A percentile compares a stretch with the other conserved stretches of the same genome.
These are phyloP conservation scores for Entomobrya proxima DNA, from an alignment of 2,888 invertebrate genomes.

Conservation along the genomic window DNA sequence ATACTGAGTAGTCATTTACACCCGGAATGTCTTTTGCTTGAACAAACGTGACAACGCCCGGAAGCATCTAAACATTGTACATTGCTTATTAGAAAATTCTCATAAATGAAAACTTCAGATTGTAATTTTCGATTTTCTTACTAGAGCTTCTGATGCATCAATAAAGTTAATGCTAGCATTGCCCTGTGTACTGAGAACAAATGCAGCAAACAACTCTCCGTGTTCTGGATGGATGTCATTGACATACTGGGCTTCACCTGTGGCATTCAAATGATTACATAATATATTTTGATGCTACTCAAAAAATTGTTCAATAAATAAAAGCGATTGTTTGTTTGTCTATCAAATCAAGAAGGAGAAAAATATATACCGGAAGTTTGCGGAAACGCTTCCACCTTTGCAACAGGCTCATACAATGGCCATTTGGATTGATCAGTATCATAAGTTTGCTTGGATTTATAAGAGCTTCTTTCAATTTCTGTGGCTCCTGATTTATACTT, in stretches of 20 bases:
- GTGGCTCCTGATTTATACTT: conserved; percentile 9
- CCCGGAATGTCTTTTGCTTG: conserved; percentile 85
- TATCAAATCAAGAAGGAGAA: too few relatives aligned
- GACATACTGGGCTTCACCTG: conserved; percentile 86
- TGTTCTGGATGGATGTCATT: conserved; percentile 78
- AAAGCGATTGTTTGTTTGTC: too few relatives aligned
- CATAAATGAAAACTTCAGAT: neutral
- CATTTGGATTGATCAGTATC: conserved; percentile 83
- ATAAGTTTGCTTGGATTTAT: conserved; percentile 84
- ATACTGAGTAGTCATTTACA: conserved; percentile 80
- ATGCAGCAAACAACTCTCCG: conserved; percentile 76
- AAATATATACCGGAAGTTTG: conserved; percentile 80
- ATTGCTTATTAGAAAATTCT: neutral
- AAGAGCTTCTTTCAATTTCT: conserved; percentile 81
- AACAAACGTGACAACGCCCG: conserved; percentile 83
- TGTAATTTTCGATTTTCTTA: neutral
- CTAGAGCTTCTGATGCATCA: conserved; percentile 77
- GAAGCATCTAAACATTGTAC: conserved; percentile 79
- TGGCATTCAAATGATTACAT: too few relatives aligned
- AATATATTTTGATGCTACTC: too few relatives aligned
- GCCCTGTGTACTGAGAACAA: conserved; percentile 77
- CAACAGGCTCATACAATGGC: conserved; percentile 86
- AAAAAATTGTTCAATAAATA: too few relatives aligned
- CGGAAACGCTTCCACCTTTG: conserved; percentile 84
- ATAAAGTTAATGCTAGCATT: conserved; percentile 77